Evolutionary conservation across 2,888 invertebrate genomes (phyloP), one percentile per base, ranked within the genome.

Genomic region (Agonopterix alstromeriana): DNA sequence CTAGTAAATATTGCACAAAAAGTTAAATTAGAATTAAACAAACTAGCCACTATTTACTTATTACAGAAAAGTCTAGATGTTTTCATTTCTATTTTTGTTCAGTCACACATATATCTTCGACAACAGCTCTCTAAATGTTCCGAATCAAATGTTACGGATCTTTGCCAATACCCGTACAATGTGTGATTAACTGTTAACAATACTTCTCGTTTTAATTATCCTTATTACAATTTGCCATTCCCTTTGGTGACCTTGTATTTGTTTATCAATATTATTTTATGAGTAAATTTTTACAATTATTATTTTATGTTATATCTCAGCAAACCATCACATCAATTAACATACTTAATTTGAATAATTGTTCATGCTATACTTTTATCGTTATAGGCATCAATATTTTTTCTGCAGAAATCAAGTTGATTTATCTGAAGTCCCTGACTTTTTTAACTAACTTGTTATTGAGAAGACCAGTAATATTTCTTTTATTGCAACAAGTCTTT

Each of bases 111-210:
- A 56, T 67, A 66, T 73, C 63, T 65, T 60, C 56, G 61, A 63
- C 60, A 60, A 70, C 67, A 61, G 61, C 65, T 66, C 67, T 71
- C 67, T 5, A 9, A 73, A 72, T 75, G 73, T 71, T 69, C 63
- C 65, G 68, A 67, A 69, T 73, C 73, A 73, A 73, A 75, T 74
- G 73, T 61, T 67, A 70, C 68, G 68, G 59, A 77, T 55, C 77
- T 70, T 59, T 85, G 83, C 83, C 83, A 84, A 83, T 68, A 72
- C 66, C 70, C 64, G 65, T 60, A 62, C 45, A 17, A 47, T 41
- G 57, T 57, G 58, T 67, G 65, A 68, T 68, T 67, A 63, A 67
- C 61, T 50, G 64, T 64, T 65, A 58, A 69, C 71, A 73, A 69
- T 73, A 64, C 67, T 60, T 51, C 56, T 63, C 65, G 7, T 65